Conservation (phyloP, 2,888 invertebrate species). For the Drosophila borealis region DNA sequence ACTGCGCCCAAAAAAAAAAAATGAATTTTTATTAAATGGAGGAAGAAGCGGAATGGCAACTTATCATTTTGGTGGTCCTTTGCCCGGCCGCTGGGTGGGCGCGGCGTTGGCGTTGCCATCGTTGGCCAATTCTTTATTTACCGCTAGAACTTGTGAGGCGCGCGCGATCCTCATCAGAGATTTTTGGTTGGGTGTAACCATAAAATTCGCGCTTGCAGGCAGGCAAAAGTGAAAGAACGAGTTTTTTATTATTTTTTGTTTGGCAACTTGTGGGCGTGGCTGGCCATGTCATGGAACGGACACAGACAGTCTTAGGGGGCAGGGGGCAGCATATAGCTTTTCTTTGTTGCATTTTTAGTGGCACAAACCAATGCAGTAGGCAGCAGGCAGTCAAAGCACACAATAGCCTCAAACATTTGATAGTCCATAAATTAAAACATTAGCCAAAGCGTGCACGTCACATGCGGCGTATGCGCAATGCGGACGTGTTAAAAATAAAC, state of each 20-base stretch:
- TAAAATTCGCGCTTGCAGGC: conserved; percentile 80
- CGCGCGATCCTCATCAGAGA: conserved; percentile 65
- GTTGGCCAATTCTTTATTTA: conserved; percentile 69
- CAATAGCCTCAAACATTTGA: conserved; percentile 64
- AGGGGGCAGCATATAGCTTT: neutral
- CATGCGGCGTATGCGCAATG: conserved; percentile 65
- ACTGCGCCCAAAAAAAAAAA: conserved; percentile 46
- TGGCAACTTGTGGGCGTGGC: conserved; percentile 56
- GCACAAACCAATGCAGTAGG: conserved; percentile 79
- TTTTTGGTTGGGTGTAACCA: conserved; percentile 77
- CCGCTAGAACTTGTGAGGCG: conserved; percentile 65
- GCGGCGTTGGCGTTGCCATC: conserved; percentile 44
- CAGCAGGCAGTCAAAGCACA: conserved; percentile 36
- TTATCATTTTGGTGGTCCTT: conserved; percentile 72
- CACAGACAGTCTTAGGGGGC: conserved; percentile 10
- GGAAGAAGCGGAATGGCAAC: conserved; percentile 28
- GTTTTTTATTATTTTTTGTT: conserved; percentile 40
- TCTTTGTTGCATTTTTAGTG: conserved; percentile 42
- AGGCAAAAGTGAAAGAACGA: conserved; percentile 69
- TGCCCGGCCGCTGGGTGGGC: conserved; percentile 57
- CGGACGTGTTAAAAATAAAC: conserved; percentile 80
- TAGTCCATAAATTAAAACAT: conserved; percentile 76
- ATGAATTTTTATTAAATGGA: conserved; percentile 1
- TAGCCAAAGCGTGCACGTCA: conserved; percentile 46
- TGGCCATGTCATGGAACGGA: conserved; percentile 37